A percentile compares a stretch with the other conserved stretches of the same genome.
These are phyloP conservation scores for Ptilodon capucinus DNA, from an alignment of 2,888 invertebrate species.

Conservation along the genomic window DNA sequence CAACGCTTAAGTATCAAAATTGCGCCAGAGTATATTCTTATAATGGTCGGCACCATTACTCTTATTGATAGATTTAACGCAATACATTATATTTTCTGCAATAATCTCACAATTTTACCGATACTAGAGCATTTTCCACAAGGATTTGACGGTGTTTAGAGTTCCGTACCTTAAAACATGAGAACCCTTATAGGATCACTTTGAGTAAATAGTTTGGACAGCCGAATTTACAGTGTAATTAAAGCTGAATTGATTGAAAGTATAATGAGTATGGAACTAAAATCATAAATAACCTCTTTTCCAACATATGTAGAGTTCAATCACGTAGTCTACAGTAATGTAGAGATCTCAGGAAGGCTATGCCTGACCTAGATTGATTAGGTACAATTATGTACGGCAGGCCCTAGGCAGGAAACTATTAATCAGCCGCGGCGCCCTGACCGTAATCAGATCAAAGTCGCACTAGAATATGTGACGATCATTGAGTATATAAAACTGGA, in stretches of 20 bases:
- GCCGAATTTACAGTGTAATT: too few species aligned
- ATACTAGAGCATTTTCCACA: slow-evolving; percentile 30
- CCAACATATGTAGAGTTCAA: too few species aligned
- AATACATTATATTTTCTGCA: slow-evolving; percentile 32
- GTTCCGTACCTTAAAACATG: too few species aligned
- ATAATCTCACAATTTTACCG: slow-evolving; percentile 32
- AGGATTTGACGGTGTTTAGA: neutral
- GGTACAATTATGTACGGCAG: neutral
- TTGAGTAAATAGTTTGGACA: too few species aligned
- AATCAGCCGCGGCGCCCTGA: neutral
- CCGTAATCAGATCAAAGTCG: neutral
- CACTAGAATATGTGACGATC: neutral
- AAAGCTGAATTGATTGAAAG: too few species aligned
- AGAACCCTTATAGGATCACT: too few species aligned
- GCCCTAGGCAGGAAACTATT: neutral
- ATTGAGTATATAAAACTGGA: neutral
- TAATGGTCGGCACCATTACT: slow-evolving; percentile 32
- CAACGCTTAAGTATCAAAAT: slow-evolving; percentile 4
- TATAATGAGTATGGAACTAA: too few species aligned
- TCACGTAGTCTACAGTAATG: too few species aligned
- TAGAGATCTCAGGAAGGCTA: too few species aligned
- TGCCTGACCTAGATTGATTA: neutral
- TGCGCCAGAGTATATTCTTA: slow-evolving; percentile 14
- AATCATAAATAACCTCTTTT: too few species aligned
- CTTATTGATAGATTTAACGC: slow-evolving; percentile 42